A percentile compares a stretch with the other conserved stretches of the same genome.
Conservation (phyloP, 2,888 invertebrate genomes). For the Apamea monoglypha region DNA sequence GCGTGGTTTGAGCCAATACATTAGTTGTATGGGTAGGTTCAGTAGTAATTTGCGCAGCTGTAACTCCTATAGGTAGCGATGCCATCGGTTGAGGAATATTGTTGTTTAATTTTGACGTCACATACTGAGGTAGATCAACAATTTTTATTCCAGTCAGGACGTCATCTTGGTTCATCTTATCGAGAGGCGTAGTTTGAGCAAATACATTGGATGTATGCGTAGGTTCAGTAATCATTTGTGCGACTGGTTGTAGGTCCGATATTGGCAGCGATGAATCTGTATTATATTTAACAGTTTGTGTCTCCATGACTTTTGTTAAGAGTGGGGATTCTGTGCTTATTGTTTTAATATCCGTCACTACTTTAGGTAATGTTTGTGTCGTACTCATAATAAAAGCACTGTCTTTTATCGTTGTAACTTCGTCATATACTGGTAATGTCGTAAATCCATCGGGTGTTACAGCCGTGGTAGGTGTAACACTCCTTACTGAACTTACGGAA, state of each 20-base stretch:
- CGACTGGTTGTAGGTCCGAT: not conserved
- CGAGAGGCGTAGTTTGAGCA: not conserved
- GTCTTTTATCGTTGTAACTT: constrained; percentile 1
- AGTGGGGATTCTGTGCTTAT: not conserved
- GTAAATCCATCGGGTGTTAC: not conserved
- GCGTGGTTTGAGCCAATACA: not conserved
- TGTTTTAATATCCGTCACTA: not conserved
- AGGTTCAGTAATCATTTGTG: constrained; percentile 8
- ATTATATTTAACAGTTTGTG: not conserved
- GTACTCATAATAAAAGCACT: constrained; percentile 9
- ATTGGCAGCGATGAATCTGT: not conserved
- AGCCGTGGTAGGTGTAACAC: not conserved
- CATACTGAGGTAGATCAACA: not conserved
- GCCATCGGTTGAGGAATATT: not conserved
- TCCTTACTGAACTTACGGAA: not conserved
- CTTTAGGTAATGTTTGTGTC: constrained; percentile 1
- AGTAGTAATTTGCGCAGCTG: not conserved
- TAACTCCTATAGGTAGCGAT: not conserved
- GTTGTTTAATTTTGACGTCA: not conserved
- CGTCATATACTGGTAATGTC: not conserved
- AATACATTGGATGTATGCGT: not conserved
- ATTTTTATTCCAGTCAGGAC: not conserved
- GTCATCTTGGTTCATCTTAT: not conserved
- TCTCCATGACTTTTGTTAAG: not conserved
- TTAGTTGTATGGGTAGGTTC: not conserved